These are phyloP conservation scores for Pachyrhynchus sulphureomaculatus DNA, from an alignment of 1,140 invertebrate genomes.

Conservation along the genomic window DNA sequence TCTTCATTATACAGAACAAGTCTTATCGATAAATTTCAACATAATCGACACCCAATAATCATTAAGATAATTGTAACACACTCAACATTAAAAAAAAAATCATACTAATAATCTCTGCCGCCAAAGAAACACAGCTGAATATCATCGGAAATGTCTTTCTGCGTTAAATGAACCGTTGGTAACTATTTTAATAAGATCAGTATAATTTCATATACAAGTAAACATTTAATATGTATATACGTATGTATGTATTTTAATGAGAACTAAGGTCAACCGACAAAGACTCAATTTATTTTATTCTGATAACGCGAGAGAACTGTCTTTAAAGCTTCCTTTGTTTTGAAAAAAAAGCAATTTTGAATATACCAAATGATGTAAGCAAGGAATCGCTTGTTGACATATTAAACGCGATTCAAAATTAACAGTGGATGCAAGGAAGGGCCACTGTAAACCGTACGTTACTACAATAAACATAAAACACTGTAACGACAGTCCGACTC, in stretches of 20 bases:
- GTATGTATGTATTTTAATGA: not conserved
- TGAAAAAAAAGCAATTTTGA: too few relatives aligned
- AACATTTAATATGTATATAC: not conserved
- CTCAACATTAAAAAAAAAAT: not conserved
- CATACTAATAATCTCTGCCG: slow-evolving; percentile 5
- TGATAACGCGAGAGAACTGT: too few relatives aligned
- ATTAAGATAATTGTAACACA: slow-evolving; percentile 17
- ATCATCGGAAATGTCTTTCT: slow-evolving; percentile 15
- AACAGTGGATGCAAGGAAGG: too few relatives aligned
- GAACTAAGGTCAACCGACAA: not conserved
- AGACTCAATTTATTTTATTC: too few relatives aligned
- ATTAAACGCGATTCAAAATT: too few relatives aligned
- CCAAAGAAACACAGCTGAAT: not conserved
- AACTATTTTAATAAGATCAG: slow-evolving; percentile 15
- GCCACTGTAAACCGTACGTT: too few relatives aligned
- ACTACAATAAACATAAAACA: too few relatives aligned
- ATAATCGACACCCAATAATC: slow-evolving; percentile 11
- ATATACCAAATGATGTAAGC: too few relatives aligned
- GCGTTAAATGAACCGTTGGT: slow-evolving; percentile 1
- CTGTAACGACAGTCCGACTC: too few relatives aligned
- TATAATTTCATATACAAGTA: slow-evolving; percentile 1
- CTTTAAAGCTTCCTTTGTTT: too few relatives aligned
- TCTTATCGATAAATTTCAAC: slow-evolving; percentile 5
- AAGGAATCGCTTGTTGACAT: too few relatives aligned
- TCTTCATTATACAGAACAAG: slow-evolving; percentile 8